Conservation (phyloP, 64 coral and sea anemone genomes). For the Acropora tenuis region DNA sequence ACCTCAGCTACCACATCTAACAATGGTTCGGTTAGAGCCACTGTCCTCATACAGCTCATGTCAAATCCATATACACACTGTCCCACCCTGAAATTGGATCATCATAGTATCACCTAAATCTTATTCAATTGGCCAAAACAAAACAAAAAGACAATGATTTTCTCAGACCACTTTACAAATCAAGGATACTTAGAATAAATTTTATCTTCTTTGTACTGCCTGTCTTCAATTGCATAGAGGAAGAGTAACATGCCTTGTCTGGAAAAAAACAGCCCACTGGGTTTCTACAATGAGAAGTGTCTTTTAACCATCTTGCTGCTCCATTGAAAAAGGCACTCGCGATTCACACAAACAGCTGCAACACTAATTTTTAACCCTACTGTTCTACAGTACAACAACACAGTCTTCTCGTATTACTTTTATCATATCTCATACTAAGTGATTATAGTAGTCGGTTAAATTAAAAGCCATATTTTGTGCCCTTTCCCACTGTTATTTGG, state of each 20-base stretch:
- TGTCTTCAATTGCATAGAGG: constrained; percentile 97
- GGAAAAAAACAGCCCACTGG: constrained; percentile 89
- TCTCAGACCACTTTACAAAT: too few relatives aligned
- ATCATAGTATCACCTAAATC: neutral
- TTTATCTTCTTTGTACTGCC: constrained; percentile 99
- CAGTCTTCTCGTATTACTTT: too few relatives aligned
- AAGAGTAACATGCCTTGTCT: constrained; percentile 86
- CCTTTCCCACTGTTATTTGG: too few relatives aligned
- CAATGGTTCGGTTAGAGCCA: constrained; percentile 89
- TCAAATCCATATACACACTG: constrained; percentile 99
- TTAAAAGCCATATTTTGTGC: too few relatives aligned
- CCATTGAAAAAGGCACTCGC: too few relatives aligned
- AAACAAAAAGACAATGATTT: neutral
- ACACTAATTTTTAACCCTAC: too few relatives aligned
- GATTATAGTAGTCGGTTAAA: too few relatives aligned
- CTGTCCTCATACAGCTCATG: constrained; percentile 94
- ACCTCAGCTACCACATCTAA: constrained; percentile 90
- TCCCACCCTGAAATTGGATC: constrained; percentile 86
- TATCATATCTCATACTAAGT: too few relatives aligned
- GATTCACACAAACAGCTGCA: too few relatives aligned
- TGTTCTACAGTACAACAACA: too few relatives aligned
- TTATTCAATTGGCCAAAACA: neutral
- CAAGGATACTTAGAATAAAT: constrained; percentile 83
- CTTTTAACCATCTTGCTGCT: too few relatives aligned
- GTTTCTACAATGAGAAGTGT: constrained; percentile 34